A percentile compares a stretch with the other conserved stretches of the same genome.
Evolutionary conservation across 2,113 vertebrate genomes (phyloP).

Genomic region (Channa argus): DNA sequence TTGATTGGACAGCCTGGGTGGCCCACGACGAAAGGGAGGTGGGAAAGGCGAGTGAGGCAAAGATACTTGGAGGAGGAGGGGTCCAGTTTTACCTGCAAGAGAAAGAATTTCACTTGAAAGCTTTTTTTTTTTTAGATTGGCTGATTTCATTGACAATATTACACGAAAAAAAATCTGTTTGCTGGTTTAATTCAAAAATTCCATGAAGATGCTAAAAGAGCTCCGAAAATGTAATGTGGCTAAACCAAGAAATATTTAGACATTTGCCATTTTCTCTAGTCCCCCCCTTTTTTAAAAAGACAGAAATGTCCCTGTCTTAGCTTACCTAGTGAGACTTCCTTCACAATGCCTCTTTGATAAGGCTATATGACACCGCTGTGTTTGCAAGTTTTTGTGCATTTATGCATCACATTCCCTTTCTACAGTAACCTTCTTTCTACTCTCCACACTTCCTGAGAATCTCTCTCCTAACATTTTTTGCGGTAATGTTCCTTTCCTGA

Average conservation of each 20-base stretch:
- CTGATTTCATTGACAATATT: too few species aligned
- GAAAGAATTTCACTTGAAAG: too few species aligned
- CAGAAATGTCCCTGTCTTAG: conserved; percentile 65
- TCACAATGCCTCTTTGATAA: conserved; percentile 82
- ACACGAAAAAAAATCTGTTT: too few species aligned
- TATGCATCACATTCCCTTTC: conserved; percentile 27
- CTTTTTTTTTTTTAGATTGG: too few species aligned
- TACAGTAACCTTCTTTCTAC: background rate
- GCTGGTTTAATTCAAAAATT: too few species aligned
- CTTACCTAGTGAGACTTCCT: conserved; percentile 66
- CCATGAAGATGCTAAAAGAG: too few species aligned
- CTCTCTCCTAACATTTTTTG: background rate
- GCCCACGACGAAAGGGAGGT: conserved; percentile 20
- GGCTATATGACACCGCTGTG: conserved; percentile 72
- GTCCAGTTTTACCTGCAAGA: too few species aligned
- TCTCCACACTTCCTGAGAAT: background rate
- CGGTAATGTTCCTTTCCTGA: background rate
- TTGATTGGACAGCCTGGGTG: conserved; percentile 47
- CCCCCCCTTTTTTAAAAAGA: conserved; percentile 13
- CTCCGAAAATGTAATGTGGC: too few species aligned
- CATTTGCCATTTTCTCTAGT: background rate
- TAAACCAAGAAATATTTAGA: too few species aligned
- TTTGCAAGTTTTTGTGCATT: conserved; percentile 24
- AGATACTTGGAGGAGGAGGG: background rate
- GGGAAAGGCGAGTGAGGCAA: background rate